phyloP scores from a whole-genome alignment of 2,888 invertebrate genomes.

The Nesidiocoris tenuis region DNA sequence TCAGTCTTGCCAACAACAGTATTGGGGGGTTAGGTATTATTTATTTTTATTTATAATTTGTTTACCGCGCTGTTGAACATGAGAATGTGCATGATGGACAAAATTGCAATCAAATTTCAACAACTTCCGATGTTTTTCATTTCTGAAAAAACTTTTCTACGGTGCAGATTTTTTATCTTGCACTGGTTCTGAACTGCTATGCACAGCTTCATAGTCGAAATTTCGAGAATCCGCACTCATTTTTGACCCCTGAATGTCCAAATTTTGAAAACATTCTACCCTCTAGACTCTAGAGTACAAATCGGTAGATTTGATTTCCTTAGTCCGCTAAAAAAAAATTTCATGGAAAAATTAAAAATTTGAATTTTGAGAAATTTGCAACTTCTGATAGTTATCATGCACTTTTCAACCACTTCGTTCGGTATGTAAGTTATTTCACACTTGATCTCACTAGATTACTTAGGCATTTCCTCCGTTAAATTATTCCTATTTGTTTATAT shows the following conservation, averaged over 20 bases:
- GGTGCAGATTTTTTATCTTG: not conserved
- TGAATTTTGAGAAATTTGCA: too few relatives aligned
- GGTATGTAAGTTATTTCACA: not conserved
- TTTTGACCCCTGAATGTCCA: too few relatives aligned
- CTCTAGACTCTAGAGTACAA: too few relatives aligned
- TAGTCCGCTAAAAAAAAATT: too few relatives aligned
- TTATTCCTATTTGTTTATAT: constrained; percentile 5
- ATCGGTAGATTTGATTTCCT: too few relatives aligned
- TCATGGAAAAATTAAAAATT: too few relatives aligned
- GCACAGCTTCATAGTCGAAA: not conserved
- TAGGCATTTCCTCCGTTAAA: constrained; percentile 8
- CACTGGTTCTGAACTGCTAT: too few relatives aligned
- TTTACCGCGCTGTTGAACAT: not conserved
- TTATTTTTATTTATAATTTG: not conserved
- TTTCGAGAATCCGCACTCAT: too few relatives aligned
- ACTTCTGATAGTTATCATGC: not conserved
- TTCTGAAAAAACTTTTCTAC: not conserved
- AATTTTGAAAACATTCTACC: too few relatives aligned
- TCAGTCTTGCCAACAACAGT: constrained; percentile 18
- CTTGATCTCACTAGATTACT: constrained; percentile 30
- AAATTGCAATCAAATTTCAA: too few relatives aligned
- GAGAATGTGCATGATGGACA: not conserved
- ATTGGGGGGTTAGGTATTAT: constrained; percentile 18
- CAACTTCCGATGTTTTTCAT: not conserved
- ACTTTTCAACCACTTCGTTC: constrained; percentile 1